phyloP scores from a whole-genome alignment of 2,888 invertebrate species.

The Leptopilina myrica region DNA sequence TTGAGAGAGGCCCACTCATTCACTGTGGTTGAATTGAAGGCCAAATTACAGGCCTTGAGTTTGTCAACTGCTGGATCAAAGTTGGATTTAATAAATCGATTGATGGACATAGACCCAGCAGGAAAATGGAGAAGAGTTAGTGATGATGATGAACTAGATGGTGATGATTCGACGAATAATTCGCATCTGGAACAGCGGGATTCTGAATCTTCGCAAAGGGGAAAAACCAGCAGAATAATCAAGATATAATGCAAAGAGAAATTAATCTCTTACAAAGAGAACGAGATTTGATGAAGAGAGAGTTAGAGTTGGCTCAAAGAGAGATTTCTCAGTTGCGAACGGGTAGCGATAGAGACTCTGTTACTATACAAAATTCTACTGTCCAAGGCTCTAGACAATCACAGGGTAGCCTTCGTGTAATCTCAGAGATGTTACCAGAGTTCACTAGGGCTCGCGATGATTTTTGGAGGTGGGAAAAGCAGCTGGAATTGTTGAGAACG shows the following conservation, averaged over 20 bases:
- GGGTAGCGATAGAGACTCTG: background rate
- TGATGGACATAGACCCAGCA: background rate
- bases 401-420: background rate
- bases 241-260: background rate
- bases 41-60: background rate
- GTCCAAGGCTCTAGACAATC: background rate
- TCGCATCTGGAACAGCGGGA: no score
- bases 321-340: background rate
- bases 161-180: no score
- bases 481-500: background rate
- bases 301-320: background rate
- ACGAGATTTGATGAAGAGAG: background rate
- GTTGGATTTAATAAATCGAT: background rate
- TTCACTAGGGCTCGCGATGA: background rate
- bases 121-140: background rate
- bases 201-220: background rate
- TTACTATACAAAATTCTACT: background rate
- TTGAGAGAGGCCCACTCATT: background rate
- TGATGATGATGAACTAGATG: background rate
- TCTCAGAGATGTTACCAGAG: background rate
- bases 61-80: background rate
- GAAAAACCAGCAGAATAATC: background rate
- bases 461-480: conserved; percentile 26
- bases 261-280: background rate
- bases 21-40: background rate